Conservation (phyloP, 2,888 invertebrate genomes). For the Spisula solida region DNA sequence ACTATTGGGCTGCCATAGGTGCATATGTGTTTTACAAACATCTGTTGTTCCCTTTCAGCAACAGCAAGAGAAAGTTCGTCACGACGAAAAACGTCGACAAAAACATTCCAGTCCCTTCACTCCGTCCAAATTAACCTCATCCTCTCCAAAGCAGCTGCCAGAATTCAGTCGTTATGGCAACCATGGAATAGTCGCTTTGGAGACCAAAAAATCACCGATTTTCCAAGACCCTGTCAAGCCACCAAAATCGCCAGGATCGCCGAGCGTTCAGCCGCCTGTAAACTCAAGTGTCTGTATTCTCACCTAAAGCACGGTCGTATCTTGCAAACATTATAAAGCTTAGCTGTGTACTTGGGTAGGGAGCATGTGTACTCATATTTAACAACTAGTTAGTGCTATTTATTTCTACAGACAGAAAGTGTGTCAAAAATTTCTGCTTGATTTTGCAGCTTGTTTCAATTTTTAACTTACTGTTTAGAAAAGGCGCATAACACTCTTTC, state of each 20-base stretch:
- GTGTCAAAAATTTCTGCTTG: not conserved
- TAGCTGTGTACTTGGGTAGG: not conserved
- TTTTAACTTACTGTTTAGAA: not conserved
- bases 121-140: conserved; percentile 22
- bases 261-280: conserved; percentile 39
- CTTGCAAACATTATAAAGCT: conserved; percentile 29
- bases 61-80: conserved; percentile 78
- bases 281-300: conserved; percentile 70
- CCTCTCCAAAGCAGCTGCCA: conserved; percentile 52
- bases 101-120: conserved; percentile 43
- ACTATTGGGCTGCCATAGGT: no score
- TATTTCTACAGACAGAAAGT: not conserved
- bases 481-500: not conserved
- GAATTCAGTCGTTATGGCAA: conserved; percentile 81
- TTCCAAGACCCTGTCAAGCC: not conserved
- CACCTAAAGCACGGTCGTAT: conserved; percentile 39
- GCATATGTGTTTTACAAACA: no score
- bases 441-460: not conserved
- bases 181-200: conserved; percentile 69
- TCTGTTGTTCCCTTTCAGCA: conserved; percentile 68
- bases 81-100: conserved; percentile 63
- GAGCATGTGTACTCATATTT: conserved; percentile 28
- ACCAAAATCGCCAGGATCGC: conserved; percentile 12
- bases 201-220: conserved; percentile 23
- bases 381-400: not conserved